Evolutionary conservation across 2,113 vertebrate species (phyloP).

Genomic region (Dolichotis patagonum): DNA sequence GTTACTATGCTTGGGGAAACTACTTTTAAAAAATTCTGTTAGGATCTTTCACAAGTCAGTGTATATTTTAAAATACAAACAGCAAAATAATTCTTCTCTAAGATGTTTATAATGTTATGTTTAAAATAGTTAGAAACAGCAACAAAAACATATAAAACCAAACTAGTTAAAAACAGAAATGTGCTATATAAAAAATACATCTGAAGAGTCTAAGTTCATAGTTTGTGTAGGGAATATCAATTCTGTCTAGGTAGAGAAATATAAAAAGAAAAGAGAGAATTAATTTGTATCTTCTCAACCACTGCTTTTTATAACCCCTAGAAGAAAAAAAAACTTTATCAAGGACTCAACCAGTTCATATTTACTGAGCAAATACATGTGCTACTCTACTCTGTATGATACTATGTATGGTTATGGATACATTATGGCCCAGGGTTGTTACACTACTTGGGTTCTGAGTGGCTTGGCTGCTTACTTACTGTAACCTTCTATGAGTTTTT

Average conservation of each 20-base stretch:
- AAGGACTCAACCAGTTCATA: background rate
- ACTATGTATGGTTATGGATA: background rate
- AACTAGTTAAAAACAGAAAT: background rate
- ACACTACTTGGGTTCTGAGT: background rate
- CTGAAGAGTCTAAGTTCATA: background rate
- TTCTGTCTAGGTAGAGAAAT: background rate
- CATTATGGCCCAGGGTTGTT: background rate
- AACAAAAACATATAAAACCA: background rate
- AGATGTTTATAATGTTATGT: background rate
- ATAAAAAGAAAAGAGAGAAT: background rate
- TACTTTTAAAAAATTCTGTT: too few species aligned
- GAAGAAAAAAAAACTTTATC: background rate
- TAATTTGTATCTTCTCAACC: background rate
- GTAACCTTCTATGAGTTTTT: background rate
- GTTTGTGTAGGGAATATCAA: background rate
- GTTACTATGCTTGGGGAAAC: background rate
- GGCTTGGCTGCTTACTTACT: background rate
- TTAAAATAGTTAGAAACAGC: background rate
- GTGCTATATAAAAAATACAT: background rate
- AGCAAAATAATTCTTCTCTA: background rate
- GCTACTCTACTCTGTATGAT: background rate
- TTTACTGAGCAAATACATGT: background rate
- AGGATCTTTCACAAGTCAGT: background rate
- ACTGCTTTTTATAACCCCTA: conserved; percentile 22
- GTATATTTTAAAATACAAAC: conserved; percentile 1